These are phyloP conservation scores for Nymphalis io DNA, from an alignment of 1,140 invertebrate species.

Conservation along the genomic window DNA sequence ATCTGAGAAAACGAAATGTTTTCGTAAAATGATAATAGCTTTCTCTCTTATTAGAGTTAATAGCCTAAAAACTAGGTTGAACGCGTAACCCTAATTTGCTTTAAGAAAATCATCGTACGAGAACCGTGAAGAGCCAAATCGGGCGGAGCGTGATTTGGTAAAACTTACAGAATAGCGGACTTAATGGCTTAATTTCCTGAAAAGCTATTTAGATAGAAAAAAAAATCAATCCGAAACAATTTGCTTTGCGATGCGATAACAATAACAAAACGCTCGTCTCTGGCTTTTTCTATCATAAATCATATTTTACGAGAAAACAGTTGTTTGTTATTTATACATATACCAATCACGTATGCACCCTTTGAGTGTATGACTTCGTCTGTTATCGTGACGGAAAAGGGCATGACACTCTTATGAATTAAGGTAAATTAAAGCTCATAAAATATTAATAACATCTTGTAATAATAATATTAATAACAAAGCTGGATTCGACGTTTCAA, in stretches of 20 bases:
- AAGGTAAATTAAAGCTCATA: too few species aligned
- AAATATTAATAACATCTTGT: too few species aligned
- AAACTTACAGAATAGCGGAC: conserved; percentile 3
- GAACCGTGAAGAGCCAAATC: conserved; percentile 16
- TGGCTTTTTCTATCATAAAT: too few species aligned
- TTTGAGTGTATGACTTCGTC: too few species aligned
- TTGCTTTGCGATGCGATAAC: not conserved
- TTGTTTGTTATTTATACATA: too few species aligned
- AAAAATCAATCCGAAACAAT: not conserved
- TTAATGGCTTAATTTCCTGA: conserved; percentile 13
- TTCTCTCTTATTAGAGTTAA: not conserved
- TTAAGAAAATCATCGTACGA: conserved; percentile 13
- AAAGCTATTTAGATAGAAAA: conserved; percentile 4
- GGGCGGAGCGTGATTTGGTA: conserved; percentile 14
- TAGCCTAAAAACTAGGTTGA: not conserved
- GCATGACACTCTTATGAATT: too few species aligned
- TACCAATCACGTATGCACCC: too few species aligned
- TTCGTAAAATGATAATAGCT: not conserved
- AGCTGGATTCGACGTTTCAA: too few species aligned
- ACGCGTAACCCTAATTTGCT: not conserved
- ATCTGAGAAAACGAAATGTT: too few species aligned
- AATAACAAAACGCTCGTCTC: not conserved
- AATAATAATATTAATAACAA: too few species aligned
- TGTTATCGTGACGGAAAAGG: too few species aligned
- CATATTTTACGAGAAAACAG: too few species aligned